Base-by-base conservation (phyloP, 1,140 invertebrate species). In the Drosophila nannoptera region DNA sequence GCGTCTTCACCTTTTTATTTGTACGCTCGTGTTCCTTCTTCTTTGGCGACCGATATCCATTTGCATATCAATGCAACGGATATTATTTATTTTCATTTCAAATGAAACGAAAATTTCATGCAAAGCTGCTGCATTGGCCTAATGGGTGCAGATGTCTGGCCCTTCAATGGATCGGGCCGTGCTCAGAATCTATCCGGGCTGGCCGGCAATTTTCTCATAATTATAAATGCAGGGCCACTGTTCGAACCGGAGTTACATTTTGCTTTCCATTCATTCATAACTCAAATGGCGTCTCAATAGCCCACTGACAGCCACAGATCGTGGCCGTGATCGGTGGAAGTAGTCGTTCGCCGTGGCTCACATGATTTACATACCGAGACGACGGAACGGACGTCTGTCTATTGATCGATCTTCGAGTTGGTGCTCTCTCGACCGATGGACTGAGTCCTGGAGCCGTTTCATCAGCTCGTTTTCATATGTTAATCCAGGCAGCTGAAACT, bases 21-120 rank as follows among this genome's bases (percentile, higher is more conserved):
- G 22, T 22, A n/a, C n/a, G 22, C 22, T 22, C 22, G 22, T 22
- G 22, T 22, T 22, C 22, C 22, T 22, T 22, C 22, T 1, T 22
- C 3, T 22, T 22, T 22, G 22, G 14, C 53, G 46, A 54, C 60
- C 59, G 59, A 73, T 69, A 64, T 4, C 22, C 12, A 64, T 73
- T 73, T 73, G 55, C 70, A 73, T 73, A 73, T 73, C 70, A 73
- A 73, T 73, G 70, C 70, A 73, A 69, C 70, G 70, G 70, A 73
- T 73, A 73, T 73, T 73, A 73, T 73, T 73, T 73, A 73, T 73
- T 73, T 73, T 73, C 70, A 71, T 71, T 71, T 60, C 69, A 60
- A 71, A 71, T 71, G 63, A 67, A 52, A 67, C 69, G 64, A 68
- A 68, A 72, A 72, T 72, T 72, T 72, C 69, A 72, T 72, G 69